Evolutionary conservation across 2,888 invertebrate species (phyloP).

Genomic region (Tetanocera ferruginea): DNA sequence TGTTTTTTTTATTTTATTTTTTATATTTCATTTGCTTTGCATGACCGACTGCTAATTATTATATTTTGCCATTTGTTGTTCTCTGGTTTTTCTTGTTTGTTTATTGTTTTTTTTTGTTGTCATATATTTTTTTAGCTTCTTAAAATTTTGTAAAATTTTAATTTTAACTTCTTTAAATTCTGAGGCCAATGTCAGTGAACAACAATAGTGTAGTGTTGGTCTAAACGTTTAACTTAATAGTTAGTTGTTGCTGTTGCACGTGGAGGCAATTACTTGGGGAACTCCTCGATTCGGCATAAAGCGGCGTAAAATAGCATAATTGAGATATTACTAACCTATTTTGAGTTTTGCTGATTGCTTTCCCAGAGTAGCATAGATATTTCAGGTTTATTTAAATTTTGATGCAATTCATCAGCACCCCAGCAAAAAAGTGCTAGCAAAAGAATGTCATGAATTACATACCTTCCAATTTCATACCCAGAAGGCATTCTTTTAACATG

Average conservation of each 20-base stretch:
- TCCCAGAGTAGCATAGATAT: neutral
- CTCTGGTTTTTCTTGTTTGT: slow-evolving; percentile 5
- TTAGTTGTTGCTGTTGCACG: neutral
- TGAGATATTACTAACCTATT: neutral
- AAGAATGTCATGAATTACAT: no score
- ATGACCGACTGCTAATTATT: slow-evolving; percentile 66
- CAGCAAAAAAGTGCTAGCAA: no score
- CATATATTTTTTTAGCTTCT: neutral
- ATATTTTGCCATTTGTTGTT: slow-evolving; percentile 41
- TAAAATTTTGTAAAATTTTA: neutral
- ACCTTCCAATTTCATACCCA: no score
- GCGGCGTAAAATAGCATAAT: neutral
- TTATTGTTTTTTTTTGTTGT: slow-evolving; percentile 51
- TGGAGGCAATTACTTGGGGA: no score
- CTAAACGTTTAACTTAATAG: neutral
- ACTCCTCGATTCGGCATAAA: neutral
- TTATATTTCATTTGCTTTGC: slow-evolving; percentile 49
- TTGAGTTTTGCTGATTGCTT: neutral
- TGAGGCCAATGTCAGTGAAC: slow-evolving; percentile 50
- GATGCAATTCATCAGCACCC: no score
- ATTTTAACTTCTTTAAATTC: slow-evolving; percentile 42
- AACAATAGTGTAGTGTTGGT: neutral
- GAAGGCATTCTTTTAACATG: no score
- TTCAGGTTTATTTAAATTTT: neutral
- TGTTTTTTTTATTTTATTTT: neutral